Conservation (phyloP, 2,113 vertebrate species). For the Crotalus helleri region DNA sequence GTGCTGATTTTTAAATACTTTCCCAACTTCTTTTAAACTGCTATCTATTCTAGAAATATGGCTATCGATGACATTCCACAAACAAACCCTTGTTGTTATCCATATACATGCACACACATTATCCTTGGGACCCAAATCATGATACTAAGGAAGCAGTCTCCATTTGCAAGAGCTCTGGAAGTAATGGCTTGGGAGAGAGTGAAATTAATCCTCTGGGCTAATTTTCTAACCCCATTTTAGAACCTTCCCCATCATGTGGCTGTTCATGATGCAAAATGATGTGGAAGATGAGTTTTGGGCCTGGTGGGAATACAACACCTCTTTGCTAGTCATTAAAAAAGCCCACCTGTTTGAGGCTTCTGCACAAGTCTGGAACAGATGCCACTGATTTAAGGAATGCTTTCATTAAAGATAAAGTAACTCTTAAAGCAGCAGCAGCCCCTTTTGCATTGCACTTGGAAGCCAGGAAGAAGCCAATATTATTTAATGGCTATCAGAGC, state of each 20-base stretch:
- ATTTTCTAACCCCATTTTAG: neutral
- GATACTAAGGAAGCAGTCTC: neutral
- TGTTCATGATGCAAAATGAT: neutral
- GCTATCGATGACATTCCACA: neutral
- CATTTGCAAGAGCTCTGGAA: neutral
- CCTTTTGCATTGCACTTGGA: neutral
- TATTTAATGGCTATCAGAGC: neutral
- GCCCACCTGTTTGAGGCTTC: neutral
- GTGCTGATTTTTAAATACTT: neutral
- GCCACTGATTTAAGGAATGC: neutral
- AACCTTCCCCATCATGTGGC: neutral
- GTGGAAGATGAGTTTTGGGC: neutral
- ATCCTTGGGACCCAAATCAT: neutral
- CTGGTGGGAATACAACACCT: neutral
- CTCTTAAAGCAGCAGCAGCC: neutral
- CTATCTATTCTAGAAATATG: neutral
- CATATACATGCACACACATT: neutral
- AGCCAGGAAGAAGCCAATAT: neutral
- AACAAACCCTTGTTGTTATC: neutral
- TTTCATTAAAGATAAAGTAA: neutral
- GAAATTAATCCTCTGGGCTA: neutral
- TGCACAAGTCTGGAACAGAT: neutral
- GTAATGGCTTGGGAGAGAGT: neutral
- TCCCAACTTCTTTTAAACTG: neutral
- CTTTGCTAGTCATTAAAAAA: neutral